Conservation (phyloP, 2,888 invertebrate genomes). For the Baccha elongata region DNA sequence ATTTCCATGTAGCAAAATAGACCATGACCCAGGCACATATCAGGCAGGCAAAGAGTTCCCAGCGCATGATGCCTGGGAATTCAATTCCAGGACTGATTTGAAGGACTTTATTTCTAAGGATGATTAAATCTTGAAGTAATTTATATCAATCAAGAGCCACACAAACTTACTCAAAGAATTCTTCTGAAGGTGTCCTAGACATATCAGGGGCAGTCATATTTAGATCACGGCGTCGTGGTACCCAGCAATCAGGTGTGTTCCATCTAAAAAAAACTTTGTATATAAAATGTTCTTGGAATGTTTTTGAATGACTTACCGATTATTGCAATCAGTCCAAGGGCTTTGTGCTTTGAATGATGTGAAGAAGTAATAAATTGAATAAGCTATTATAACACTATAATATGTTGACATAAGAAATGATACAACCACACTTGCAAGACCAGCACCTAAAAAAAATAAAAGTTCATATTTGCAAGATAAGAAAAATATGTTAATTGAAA, state of each 20-base stretch:
- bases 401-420: constrained; percentile 97
- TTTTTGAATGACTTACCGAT: constrained; percentile 83
- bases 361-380: constrained; percentile 96
- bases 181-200: constrained; percentile 93
- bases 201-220: constrained; percentile 87
- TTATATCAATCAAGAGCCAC: constrained; percentile 77
- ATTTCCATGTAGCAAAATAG: constrained; percentile 98
- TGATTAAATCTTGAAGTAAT: constrained; percentile 40
- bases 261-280: constrained; percentile 78
- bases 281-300: background rate
- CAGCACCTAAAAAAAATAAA: constrained; percentile 93
- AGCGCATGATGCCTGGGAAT: constrained; percentile 90
- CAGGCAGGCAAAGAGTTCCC: constrained; percentile 95
- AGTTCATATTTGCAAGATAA: too few relatives aligned
- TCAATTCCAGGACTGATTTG: constrained; percentile 93
- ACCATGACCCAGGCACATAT: constrained; percentile 96
- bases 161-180: constrained; percentile 92
- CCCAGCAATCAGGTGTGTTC: constrained; percentile 94
- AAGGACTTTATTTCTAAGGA: constrained; percentile 91
- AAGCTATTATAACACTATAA: constrained; percentile 97
- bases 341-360: constrained; percentile 93
- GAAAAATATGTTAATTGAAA: too few relatives aligned
- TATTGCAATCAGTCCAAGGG: constrained; percentile 94
- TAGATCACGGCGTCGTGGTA: constrained; percentile 84
- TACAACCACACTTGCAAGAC: constrained; percentile 95